These are phyloP conservation scores for Pontoporia blainvillei DNA, from an alignment of 2,113 vertebrate genomes.

Conservation along the genomic window DNA sequence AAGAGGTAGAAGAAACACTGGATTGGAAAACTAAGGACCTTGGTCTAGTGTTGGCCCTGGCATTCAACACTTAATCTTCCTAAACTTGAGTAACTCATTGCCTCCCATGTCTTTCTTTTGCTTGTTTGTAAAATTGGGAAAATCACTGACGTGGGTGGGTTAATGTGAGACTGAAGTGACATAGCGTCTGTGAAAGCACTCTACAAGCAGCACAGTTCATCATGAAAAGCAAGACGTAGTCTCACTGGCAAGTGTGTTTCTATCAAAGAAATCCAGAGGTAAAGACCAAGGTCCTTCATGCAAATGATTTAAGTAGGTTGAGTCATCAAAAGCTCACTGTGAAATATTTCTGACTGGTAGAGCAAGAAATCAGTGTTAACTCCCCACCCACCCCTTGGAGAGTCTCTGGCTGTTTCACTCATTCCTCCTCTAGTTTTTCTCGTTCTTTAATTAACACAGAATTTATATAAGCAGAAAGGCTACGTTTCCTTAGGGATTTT, in stretches of 20 bases:
- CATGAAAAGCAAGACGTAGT: not conserved
- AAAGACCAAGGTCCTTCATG: not conserved
- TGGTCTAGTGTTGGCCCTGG: not conserved
- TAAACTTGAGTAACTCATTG: slow-evolving; percentile 26
- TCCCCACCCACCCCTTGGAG: not conserved
- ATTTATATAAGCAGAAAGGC: slow-evolving; percentile 16
- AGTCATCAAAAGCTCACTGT: not conserved
- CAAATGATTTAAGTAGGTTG: slow-evolving; percentile 13
- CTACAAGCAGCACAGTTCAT: not conserved
- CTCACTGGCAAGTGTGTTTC: not conserved
- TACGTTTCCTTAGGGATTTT: not conserved
- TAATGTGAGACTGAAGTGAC: slow-evolving; percentile 10
- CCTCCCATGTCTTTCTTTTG: not conserved
- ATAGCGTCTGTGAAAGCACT: not conserved
- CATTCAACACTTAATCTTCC: not conserved
- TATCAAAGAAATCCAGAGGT: not conserved
- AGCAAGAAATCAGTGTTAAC: slow-evolving; percentile 26
- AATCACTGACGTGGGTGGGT: slow-evolving; percentile 19
- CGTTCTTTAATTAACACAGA: slow-evolving; percentile 14
- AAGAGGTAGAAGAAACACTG: not conserved
- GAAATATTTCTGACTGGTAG: slow-evolving; percentile 9
- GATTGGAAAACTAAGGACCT: not conserved
- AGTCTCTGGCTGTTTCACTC: not conserved
- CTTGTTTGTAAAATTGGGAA: slow-evolving; percentile 48
- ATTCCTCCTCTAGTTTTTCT: not conserved